A percentile compares a stretch with the other conserved stretches of the same genome.
Conservation (phyloP, 2,888 invertebrate species). For the Cheilosia vulpina region DNA sequence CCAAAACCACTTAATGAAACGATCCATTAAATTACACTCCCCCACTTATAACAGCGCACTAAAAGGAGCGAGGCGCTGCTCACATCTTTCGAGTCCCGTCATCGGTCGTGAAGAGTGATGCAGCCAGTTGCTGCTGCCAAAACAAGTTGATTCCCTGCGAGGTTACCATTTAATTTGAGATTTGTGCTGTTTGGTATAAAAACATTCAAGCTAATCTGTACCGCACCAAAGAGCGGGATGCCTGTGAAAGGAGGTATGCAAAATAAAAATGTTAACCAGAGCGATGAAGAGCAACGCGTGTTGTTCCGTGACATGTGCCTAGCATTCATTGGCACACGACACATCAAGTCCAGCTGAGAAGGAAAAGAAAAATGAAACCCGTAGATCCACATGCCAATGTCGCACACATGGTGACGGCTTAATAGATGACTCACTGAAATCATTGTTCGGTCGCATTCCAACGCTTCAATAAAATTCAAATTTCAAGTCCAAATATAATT, state of each 20-base stretch:
- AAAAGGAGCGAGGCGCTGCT: not conserved
- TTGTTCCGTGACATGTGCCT: conserved; percentile 16
- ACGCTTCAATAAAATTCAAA: conserved; percentile 61
- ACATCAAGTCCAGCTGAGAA: conserved; percentile 49
- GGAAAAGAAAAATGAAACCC: conserved; percentile 30
- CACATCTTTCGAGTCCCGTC: not conserved
- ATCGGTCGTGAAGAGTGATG: conserved; percentile 12
- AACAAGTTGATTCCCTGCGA: conserved; percentile 50
- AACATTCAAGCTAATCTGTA: conserved; percentile 26
- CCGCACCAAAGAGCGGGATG: conserved; percentile 18
- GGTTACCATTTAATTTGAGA: conserved; percentile 43
- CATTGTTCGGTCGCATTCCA: conserved; percentile 72
- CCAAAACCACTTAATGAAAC: not conserved
- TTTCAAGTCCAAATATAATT: conserved; percentile 69
- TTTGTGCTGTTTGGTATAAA: conserved; percentile 1
- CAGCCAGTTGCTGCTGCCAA: conserved; percentile 18
- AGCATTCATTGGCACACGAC: conserved; percentile 62
- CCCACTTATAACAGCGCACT: not conserved
- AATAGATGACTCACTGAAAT: conserved; percentile 69
- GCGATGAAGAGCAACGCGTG: conserved; percentile 32
- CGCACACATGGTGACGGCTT: conserved; percentile 37
- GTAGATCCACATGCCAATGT: conserved; percentile 53
- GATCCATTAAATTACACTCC: not conserved
- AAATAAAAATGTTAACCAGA: conserved; percentile 33
- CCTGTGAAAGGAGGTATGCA: conserved; percentile 18